These are phyloP conservation scores for Suricata suricatta DNA, from an alignment of 2,113 vertebrate genomes.

Conservation along the genomic window DNA sequence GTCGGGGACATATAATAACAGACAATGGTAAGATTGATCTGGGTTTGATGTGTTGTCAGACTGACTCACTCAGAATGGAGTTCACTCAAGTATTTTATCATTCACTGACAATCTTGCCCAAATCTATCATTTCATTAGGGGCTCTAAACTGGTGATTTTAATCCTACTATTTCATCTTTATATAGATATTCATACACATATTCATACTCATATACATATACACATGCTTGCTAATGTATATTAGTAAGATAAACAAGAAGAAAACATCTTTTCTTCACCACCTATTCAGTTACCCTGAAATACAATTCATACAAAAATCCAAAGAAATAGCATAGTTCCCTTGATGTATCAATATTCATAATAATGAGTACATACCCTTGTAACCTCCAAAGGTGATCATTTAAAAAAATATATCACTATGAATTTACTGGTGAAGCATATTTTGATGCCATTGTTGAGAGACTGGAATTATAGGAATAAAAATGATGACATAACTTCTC, in stretches of 20 bases:
- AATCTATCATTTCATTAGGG: not conserved
- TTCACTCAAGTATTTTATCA: not conserved
- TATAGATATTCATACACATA: no score
- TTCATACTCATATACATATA: no score
- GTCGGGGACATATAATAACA: not conserved
- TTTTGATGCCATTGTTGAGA: not conserved
- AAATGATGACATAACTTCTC: not conserved
- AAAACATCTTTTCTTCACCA: not conserved
- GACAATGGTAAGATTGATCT: not conserved
- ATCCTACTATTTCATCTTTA: not conserved
- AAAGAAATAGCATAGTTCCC: constrained; percentile 20
- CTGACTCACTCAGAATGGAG: not conserved
- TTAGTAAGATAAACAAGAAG: not conserved
- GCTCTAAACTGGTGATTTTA: not conserved
- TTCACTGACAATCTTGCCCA: not conserved
- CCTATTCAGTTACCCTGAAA: not conserved
- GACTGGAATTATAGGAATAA: not conserved
- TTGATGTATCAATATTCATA: not conserved
- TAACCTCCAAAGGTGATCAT: not conserved
- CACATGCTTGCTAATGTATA: no score
- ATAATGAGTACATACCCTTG: not conserved
- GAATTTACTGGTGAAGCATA: not conserved
- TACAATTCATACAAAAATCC: not conserved
- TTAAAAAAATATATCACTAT: not conserved
- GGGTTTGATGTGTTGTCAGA: not conserved